A percentile compares a stretch with the other conserved stretches of the same genome.
phyloP scores from a whole-genome alignment of 2,797 vertebrate genomes.

The Peromyscus attwateri region DNA sequence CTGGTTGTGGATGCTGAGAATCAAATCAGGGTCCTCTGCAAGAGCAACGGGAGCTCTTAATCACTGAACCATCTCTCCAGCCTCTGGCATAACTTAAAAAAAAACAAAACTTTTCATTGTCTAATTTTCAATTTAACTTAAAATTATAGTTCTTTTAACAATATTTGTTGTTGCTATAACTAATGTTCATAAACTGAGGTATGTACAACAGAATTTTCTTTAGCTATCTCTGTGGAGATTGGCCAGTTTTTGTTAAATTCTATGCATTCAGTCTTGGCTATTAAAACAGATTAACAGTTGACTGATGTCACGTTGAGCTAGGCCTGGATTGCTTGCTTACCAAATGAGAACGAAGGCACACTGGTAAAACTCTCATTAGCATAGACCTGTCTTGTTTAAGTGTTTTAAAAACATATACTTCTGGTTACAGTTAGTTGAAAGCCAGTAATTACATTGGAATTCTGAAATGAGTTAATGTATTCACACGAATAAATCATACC shows the following conservation, averaged over 20 bases:
- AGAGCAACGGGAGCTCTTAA: neutral
- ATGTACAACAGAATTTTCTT: slow-evolving; percentile 31
- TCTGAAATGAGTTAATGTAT: slow-evolving; percentile 49
- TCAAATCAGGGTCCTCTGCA: neutral
- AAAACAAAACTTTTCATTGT: neutral
- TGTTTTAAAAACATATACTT: slow-evolving; percentile 34
- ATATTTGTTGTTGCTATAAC: slow-evolving; percentile 24
- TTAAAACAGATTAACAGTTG: slow-evolving; percentile 24
- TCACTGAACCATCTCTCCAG: neutral
- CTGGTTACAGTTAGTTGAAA: slow-evolving; percentile 25
- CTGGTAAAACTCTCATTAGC: slow-evolving; percentile 28
- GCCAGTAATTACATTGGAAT: slow-evolving; percentile 47
- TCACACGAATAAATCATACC: neutral
- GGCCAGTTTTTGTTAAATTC: neutral
- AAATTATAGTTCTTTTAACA: neutral
- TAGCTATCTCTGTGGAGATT: neutral
- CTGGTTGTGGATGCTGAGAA: neutral
- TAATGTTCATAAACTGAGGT: neutral
- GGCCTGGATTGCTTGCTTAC: slow-evolving; percentile 6
- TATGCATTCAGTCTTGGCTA: neutral
- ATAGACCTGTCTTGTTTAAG: slow-evolving; percentile 58
- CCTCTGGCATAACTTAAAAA: neutral
- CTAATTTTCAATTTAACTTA: slow-evolving; percentile 32
- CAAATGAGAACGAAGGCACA: slow-evolving; percentile 21
- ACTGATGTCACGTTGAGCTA: slow-evolving; percentile 20